Evolutionary conservation across 2,797 vertebrate species (phyloP), one percentile per base, ranked within the genome.

Genomic region (Alca torda): DNA sequence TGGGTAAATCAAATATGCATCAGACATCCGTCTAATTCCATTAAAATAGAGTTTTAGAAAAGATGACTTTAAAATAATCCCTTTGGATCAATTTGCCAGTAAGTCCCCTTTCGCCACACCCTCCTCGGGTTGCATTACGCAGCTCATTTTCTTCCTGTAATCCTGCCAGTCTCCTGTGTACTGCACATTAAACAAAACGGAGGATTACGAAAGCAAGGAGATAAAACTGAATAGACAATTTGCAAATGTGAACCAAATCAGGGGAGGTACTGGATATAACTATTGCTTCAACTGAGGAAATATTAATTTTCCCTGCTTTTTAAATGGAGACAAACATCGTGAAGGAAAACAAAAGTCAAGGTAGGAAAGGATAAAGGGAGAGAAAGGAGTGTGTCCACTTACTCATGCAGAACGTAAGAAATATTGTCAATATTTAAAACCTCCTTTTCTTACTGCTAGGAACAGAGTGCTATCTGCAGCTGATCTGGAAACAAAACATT

Each of bases 1-100:
- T 59, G 87, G 35, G n/a, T 77, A 94, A 95, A 89, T 84, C 67
- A 94, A 93, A 93, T 93, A 90, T 63, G 51, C 79, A 83, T 70
- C 86, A 81, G 84, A 43, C 70, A 76, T 77, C 50, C 45, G 41
- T 75, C 64, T 94, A 93, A 89, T 92, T 50, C 81, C 75, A 74
- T 93, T 95, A 87, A 93, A 96, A 93, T 4, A 74, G 63, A 88
- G 74, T 45, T 94, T 87, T 87, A 60, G 78, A 83, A 84, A 89
- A 60, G 48, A 87, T 90, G 60, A 64, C 31, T 93, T 92, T 31
- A 90, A 86, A 91, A 95, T 87, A 82, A 90, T 90, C 90, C 72
- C 86, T 87, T 84, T 1, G 59, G 76, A 84, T 91, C 73, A 68
- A 86, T 94, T 89, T 89, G 39, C 39, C 67, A 67, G 56, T 18